Evolutionary conservation across 2,113 vertebrate genomes (phyloP).

Genomic region (Eonycteris spelaea): DNA sequence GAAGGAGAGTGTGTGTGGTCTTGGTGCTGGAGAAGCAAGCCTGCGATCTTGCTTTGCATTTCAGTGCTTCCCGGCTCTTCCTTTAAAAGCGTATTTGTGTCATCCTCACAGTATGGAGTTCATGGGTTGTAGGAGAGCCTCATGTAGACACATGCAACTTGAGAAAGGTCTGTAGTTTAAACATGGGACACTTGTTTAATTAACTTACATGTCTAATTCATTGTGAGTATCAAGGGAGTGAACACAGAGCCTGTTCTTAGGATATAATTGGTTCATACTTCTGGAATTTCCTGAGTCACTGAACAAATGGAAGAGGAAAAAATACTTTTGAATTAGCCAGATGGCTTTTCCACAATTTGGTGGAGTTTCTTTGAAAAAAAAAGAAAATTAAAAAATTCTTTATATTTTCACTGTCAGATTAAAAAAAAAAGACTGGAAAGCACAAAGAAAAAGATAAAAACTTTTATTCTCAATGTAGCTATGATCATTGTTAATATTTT

Average conservation of each 20-base stretch:
- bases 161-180: neutral
- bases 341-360: neutral
- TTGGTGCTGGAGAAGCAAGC: neutral
- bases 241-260: neutral
- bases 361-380: neutral
- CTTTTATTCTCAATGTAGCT: neutral
- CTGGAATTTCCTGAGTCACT: neutral
- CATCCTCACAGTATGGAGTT: neutral
- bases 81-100: neutral
- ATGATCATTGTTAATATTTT: neutral
- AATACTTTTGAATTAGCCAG: neutral
- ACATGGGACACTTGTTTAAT: neutral
- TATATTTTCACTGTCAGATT: neutral
- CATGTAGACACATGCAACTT: neutral
- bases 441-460: neutral
- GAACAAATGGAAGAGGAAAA: neutral
- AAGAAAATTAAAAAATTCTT: neutral
- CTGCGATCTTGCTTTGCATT: neutral
- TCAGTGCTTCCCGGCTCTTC: neutral
- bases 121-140: neutral
- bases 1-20: too few species aligned
- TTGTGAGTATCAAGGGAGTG: neutral
- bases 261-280: neutral
- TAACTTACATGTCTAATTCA: neutral
- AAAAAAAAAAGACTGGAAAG: neutral